These are phyloP conservation scores for Amiota minor DNA, from an alignment of 2,888 invertebrate genomes.

Conservation along the genomic window DNA sequence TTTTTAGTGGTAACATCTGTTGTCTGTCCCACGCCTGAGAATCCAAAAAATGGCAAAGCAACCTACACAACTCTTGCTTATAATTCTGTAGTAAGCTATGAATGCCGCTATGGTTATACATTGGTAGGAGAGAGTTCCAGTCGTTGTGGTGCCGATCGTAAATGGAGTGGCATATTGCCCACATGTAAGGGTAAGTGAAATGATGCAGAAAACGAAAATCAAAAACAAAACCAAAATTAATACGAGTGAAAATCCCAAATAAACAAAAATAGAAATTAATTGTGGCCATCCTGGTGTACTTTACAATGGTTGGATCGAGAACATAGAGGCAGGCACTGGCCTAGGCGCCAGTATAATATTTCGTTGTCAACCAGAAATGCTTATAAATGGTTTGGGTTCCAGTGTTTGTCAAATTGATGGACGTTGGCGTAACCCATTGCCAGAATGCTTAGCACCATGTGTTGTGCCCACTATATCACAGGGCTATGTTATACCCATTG, in stretches of 20 bases:
- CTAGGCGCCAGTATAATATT: conserved; percentile 94
- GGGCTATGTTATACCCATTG: conserved; percentile 81
- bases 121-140: conserved; percentile 92
- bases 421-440: conserved; percentile 93
- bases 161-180: conserved; percentile 95
- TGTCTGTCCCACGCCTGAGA: conserved; percentile 92
- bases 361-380: conserved; percentile 93
- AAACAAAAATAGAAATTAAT: conserved; percentile 85
- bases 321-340: conserved; percentile 90
- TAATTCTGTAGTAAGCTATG: conserved; percentile 95
- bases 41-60: conserved; percentile 93
- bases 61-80: conserved; percentile 94
- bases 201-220: background rate
- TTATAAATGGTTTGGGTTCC: conserved; percentile 89
- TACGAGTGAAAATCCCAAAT: conserved; percentile 79
- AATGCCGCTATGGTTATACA: conserved; percentile 95
- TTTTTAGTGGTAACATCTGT: conserved; percentile 88
- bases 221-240: conserved; percentile 75
- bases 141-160: conserved; percentile 93
- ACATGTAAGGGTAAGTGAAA: conserved; percentile 85
- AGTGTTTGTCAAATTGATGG: conserved; percentile 95
- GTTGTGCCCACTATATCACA: conserved; percentile 91
- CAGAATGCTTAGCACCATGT: conserved; percentile 94
- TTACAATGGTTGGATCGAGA: conserved; percentile 96
- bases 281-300: conserved; percentile 95